Base-by-base conservation (phyloP, 2,888 invertebrate species). In the Fragum whitleyi region DNA sequence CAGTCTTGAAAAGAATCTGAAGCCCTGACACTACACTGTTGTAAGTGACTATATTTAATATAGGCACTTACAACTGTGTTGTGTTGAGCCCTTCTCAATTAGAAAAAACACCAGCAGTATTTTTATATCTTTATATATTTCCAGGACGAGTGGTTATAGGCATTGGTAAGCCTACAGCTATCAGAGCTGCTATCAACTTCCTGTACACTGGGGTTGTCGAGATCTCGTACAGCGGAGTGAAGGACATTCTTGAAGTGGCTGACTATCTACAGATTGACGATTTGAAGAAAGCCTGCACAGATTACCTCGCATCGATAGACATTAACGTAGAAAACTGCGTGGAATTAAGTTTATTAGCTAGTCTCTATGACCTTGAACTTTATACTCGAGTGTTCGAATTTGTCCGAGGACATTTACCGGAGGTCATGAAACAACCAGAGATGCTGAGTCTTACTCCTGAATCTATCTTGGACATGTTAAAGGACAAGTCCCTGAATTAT, bases 261-360 rank as follows among this genome's bases (percentile, higher is more conserved):
- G 91, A 91, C 72, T 91, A 90, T 67, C 85, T 91, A 23, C 91
- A 91, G 71, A 88, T 91, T 7, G 74, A 77, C 21, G 88, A 88
- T n/a, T 75, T 91, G 29, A 91, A 89, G 67, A 53, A 77, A 39
- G 81, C 84, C 9, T 90, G 90, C 71, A 77, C 86, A 14, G 85
- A 81, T 42, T 89, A 89, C 73, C 79, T 91, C 9, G 61, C 76
- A 26, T 76, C 74, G 5, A 78, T 87, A 0, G 85, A 85, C 19
- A 68, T 90, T 9, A 89, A 74, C 16, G 55, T 85, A 7, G 81
- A 89, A 7, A 91, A 91, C 72, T 91, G 90, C 79, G 86, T 90
- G 16, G 85, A 83, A 55, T 77, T 90, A 11, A 86, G 88, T 62
- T 78, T 90, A 29, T 75, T 90, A 23, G 87, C 88, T 53, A 90